Conservation (phyloP, 2,113 vertebrate genomes). For the Hypanus sabinus region DNA sequence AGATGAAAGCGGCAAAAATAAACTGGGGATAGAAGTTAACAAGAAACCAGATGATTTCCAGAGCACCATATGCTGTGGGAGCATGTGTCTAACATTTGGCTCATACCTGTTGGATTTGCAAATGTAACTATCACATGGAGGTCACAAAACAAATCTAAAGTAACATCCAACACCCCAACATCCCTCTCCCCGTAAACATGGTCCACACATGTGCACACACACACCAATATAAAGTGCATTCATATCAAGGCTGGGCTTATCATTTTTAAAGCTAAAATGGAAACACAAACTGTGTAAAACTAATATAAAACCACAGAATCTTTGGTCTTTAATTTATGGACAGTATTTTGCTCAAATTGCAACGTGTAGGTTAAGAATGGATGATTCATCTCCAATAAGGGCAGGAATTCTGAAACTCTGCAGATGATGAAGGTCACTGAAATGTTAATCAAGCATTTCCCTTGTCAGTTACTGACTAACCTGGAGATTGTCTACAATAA, state of each 20-base stretch:
- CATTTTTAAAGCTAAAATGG: background rate
- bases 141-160: background rate
- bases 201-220: background rate
- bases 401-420: background rate
- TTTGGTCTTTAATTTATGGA: background rate
- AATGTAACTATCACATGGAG: background rate
- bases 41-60: background rate
- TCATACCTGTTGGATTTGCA: conserved; percentile 19
- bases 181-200: too few relatives aligned
- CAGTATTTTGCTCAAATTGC: background rate
- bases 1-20: background rate
- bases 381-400: background rate
- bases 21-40: background rate
- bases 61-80: background rate
- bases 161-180: background rate
- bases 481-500: background rate
- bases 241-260: background rate
- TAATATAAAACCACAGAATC: background rate
- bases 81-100: background rate
- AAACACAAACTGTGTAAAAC: background rate
- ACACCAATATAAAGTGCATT: background rate
- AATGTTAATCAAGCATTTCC: background rate
- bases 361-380: conserved; percentile 14
- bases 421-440: background rate
- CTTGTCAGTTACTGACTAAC: background rate